phyloP scores from a whole-genome alignment of 2,888 invertebrate species.

The Cenopis cana region DNA sequence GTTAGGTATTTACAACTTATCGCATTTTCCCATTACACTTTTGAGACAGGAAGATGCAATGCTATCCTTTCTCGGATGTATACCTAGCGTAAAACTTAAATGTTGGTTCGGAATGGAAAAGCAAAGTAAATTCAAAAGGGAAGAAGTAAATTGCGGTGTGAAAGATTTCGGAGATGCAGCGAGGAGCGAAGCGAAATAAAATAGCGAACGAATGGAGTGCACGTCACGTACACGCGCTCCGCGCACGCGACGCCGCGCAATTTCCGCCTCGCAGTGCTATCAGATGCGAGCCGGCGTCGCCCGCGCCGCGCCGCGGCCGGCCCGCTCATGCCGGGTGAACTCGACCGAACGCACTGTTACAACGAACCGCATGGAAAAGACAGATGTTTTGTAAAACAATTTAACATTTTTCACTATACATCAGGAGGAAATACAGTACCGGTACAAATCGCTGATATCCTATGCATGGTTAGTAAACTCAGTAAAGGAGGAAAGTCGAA shows the following conservation, averaged over 20 bases:
- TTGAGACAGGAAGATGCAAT: not conserved
- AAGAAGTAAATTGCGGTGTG: conserved; percentile 51
- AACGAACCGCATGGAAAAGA: conserved; percentile 55
- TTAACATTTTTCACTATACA: not conserved
- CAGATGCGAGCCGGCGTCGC: conserved; percentile 66
- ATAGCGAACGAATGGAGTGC: conserved; percentile 69
- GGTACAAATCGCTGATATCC: not conserved
- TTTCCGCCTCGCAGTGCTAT: conserved; percentile 74
- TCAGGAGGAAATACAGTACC: not conserved
- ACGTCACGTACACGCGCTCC: conserved; percentile 75
- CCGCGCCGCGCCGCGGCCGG: conserved; percentile 55
- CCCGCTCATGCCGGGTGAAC: conserved; percentile 50
- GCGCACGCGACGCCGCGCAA: conserved; percentile 80
- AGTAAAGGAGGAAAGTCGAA: not conserved
- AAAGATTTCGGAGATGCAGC: conserved; percentile 64
- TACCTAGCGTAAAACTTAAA: conserved; percentile 19
- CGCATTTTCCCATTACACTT: not conserved
- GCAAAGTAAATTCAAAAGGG: conserved; percentile 50
- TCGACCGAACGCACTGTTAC: conserved; percentile 58
- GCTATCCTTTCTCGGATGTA: conserved; percentile 7
- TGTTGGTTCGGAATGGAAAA: conserved; percentile 32
- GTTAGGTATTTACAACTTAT: not conserved
- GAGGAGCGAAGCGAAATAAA: conserved; percentile 71
- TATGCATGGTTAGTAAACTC: not conserved
- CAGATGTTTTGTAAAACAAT: conserved; percentile 39